Evolutionary conservation across 2,888 invertebrate genomes (phyloP), one percentile per base, ranked within the genome.

Genomic region (Malthinus seriepunctatus): DNA sequence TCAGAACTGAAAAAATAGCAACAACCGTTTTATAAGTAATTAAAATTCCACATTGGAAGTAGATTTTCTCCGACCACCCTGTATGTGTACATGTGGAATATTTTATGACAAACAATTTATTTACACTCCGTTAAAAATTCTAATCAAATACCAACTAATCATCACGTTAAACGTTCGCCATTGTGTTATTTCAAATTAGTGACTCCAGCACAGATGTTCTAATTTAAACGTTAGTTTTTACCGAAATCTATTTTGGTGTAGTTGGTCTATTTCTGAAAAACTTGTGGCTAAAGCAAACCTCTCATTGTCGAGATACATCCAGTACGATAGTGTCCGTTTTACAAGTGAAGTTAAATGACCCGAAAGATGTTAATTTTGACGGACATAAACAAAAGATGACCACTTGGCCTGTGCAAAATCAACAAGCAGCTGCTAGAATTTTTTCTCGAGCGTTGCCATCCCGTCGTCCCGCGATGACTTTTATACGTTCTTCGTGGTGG

Each of bases 371-470:
- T 50, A 59, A 60, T 2, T 23, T 23, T 23, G 2, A 5, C 23
- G 23, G 23, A 23, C 2, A 23, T 23, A 5, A 23, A 23, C 23
- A 23, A 48, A 57, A 60, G 37, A 73, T 71, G 73, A 69, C 73
- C 60, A 63, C 69, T n/a, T 76, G 84, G 69, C 81, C 83, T 60
- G 79, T 81, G 51, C 74, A 80, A 38, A 75, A 83, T 67, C 81
- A 82, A 57, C 78, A 74, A 69, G 83, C 84, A 60, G 79, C 83
- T 65, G 77, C 84, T 55, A 73, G 84, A 55, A 82, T 84, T 59
- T 82, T 79, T 64, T 73, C 73, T 34, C 70, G 73, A 57, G 76
- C 76, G 11, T 62, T 76, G 56, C 74, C 74, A 45, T 58, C 49
- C 11, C 39, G 55, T 23, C 23, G 23, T 39, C 63, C 58, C 57